phyloP scores from a whole-genome alignment of 2,797 vertebrate species.

The Rhinophrynus dorsalis region DNA sequence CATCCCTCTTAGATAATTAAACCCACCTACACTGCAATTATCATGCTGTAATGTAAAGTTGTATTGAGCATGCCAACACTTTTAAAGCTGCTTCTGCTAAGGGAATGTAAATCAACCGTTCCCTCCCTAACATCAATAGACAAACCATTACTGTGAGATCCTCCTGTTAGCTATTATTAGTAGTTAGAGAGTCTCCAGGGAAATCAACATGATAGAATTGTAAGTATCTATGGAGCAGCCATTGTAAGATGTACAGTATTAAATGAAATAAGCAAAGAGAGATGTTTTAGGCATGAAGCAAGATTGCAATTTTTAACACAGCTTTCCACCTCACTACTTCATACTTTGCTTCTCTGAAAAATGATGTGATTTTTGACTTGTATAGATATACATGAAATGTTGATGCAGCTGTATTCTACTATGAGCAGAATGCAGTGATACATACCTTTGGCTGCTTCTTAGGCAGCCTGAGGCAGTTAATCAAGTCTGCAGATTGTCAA shows the following conservation, averaged over 20 bases:
- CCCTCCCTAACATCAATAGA: not conserved
- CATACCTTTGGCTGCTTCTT: no score
- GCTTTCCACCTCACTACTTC: no score
- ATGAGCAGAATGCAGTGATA: no score
- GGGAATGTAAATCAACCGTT: constrained; percentile 4
- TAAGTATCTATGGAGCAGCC: not conserved
- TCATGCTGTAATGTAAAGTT: not conserved
- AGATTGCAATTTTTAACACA: no score
- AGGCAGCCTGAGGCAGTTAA: no score
- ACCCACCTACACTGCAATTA: not conserved
- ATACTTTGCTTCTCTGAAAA: no score
- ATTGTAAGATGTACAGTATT: not conserved
- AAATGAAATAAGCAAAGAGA: no score
- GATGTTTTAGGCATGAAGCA: no score
- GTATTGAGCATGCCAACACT: constrained; percentile 3
- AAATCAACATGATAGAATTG: constrained; percentile 13
- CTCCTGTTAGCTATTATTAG: constrained; percentile 9
- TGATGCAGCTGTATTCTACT: no score
- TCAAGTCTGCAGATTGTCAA: no score
- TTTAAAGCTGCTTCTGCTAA: not conserved
- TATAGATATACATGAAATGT: no score
- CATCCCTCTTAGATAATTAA: not conserved
- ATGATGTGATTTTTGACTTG: no score
- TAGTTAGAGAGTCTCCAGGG: not conserved
- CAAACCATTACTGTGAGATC: constrained; percentile 1